Evolutionary conservation across 2,797 vertebrate species (phyloP), one percentile per base, ranked within the genome.

Genomic region (Muraenolepis orangiensis): DNA sequence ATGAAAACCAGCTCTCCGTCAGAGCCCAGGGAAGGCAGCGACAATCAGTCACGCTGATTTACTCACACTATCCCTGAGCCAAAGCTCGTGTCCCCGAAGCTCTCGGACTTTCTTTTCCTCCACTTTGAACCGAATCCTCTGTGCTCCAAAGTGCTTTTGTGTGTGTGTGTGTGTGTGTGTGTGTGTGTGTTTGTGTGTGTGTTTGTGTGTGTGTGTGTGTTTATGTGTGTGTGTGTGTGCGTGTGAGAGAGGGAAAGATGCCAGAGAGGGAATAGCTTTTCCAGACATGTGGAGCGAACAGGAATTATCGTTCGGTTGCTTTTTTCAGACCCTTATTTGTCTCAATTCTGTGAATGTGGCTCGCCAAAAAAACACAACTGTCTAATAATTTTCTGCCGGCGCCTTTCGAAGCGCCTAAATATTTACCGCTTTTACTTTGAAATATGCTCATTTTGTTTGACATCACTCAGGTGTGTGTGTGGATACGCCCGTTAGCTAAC

Each of bases 261-360:
- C 86, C 75, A 3, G 12, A 77, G 75, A 79, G 84, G 64, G 32
- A 81, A 91, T 87, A 78, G 80, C 82, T 88, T 89, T 79, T 76
- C 81, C 90, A 91, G 89, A 89, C 76, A 85, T 83, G 73, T 80
- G 76, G 82, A 85, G 78, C 77, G 81, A 84, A 86, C 85, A 74
- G 66, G 75, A 85, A 80, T 80, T 81, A 79, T 26, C 2, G 46
- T 6, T 26, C 16, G 42, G 6, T 57, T 20, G 16, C 1, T 1
- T 7, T 38, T 26, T 26, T 61, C 4, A 61, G 23, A 6, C 36
- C 36, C 10, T 4, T 11, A 11, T 61, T 10, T 13, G n/a, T 8
- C 57, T 23, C 40, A 0, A 3, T 61, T 11, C 72, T 64, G 82
- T 77, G 74, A 71, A 73, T 31, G 36, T 31, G 38, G 30, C n/a